Conservation (phyloP, 2,888 invertebrate species). For the Caenorhabditis sp. region DNA sequence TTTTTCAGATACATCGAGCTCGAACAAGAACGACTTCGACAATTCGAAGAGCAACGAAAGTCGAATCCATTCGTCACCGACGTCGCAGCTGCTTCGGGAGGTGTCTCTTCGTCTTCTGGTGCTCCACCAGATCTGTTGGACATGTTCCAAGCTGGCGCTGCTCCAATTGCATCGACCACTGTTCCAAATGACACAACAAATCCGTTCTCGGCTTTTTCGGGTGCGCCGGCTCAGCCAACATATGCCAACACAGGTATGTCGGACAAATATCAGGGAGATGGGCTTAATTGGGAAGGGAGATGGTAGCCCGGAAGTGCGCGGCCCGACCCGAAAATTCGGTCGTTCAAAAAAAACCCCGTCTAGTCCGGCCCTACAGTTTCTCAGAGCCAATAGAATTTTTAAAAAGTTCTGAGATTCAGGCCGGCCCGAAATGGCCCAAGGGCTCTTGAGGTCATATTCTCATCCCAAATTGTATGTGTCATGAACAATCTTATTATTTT, state of each 20-base stretch:
- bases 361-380: too few species aligned
- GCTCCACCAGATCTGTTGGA: constrained; percentile 32
- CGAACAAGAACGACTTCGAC: constrained; percentile 87
- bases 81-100: constrained; percentile 16
- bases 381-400: too few species aligned
- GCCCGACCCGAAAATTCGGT: too few species aligned
- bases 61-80: constrained; percentile 56
- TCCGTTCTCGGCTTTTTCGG: constrained; percentile 41
- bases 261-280: too few species aligned
- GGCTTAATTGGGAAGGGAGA: too few species aligned
- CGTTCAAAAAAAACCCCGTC: too few species aligned
- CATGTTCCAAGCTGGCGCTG: constrained; percentile 18
- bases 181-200: constrained; percentile 51
- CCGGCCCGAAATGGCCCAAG: too few species aligned
- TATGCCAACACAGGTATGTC: constrained; percentile 3
- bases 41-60: constrained; percentile 64
- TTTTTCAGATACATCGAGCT: constrained; percentile 79
- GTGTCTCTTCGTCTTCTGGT: neutral
- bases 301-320: too few species aligned
- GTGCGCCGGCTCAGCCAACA: constrained; percentile 7
- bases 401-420: too few species aligned
- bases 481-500: too few species aligned
- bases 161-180: constrained; percentile 15
- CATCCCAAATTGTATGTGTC: too few species aligned
- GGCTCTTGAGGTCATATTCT: too few species aligned